Evolutionary conservation across 37 sponge, comb jelly and placozoan species (phyloP).

Genomic region (Chondrosia reniformis): DNA sequence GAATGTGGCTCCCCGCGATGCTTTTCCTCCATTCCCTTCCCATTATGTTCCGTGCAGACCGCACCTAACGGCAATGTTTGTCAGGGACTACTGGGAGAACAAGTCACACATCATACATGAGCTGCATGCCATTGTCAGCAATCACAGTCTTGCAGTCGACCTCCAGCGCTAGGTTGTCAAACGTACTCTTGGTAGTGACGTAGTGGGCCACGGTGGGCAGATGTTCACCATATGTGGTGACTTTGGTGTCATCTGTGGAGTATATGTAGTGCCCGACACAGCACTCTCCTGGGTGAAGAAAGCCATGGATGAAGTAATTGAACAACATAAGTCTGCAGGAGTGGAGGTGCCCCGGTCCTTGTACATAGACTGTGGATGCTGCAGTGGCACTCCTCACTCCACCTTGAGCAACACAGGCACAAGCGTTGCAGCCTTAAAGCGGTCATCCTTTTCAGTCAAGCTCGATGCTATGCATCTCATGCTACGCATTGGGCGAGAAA

Average conservation of each 20-base stretch:
- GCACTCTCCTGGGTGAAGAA: conserved; percentile 26
- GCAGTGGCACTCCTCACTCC: too few relatives aligned
- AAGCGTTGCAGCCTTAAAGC: too few relatives aligned
- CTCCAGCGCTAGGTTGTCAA: conserved; percentile 16
- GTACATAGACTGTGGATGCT: too few relatives aligned
- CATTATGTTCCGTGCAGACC: conserved; percentile 29
- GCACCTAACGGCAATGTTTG: conserved; percentile 34
- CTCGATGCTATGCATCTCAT: too few relatives aligned
- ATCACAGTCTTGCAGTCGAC: conserved; percentile 33
- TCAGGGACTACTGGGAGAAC: conserved; percentile 15
- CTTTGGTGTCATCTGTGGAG: conserved; percentile 26
- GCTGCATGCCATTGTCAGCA: conserved; percentile 18
- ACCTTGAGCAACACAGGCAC: too few relatives aligned
- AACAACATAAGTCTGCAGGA: too few relatives aligned
- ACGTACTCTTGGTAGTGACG: not conserved
- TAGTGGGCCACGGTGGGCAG: conserved; percentile 27
- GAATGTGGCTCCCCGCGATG: conserved; percentile 43
- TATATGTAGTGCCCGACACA: conserved; percentile 38
- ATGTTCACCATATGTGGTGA: conserved; percentile 48
- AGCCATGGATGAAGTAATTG: too few relatives aligned
- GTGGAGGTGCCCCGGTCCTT: too few relatives aligned
- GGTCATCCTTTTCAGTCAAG: too few relatives aligned
- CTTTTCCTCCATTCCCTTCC: conserved; percentile 44
- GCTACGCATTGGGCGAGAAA: too few relatives aligned
- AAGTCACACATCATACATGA: conserved; percentile 40